phyloP scores from a whole-genome alignment of 2,797 vertebrate genomes.

The Myotis vivesi region DNA sequence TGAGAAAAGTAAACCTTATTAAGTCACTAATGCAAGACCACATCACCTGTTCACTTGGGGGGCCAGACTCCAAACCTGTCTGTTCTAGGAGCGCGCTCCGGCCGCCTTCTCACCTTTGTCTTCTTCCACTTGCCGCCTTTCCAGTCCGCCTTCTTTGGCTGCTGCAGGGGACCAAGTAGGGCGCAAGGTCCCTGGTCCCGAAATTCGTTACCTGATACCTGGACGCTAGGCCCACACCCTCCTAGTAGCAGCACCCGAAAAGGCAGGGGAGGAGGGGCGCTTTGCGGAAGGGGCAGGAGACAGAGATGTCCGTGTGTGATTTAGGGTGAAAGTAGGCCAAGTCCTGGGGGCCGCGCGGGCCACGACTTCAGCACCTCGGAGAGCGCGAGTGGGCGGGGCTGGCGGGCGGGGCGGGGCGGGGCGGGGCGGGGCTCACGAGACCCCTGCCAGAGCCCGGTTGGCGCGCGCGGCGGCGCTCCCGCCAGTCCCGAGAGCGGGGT shows the following conservation, averaged over 20 bases:
- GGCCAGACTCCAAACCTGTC: neutral
- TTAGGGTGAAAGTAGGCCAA: neutral
- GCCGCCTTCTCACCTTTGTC: neutral
- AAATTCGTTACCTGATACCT: neutral
- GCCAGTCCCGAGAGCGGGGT: neutral
- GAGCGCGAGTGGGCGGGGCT: slow-evolving; percentile 31
- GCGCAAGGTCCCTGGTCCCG: neutral
- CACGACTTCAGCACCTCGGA: slow-evolving; percentile 68
- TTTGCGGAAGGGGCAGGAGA: neutral
- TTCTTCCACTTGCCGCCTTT: neutral
- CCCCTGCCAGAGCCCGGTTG: neutral
- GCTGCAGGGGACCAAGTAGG: neutral
- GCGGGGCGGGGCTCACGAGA: slow-evolving; percentile 28
- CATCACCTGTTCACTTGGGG: neutral
- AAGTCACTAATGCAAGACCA: neutral
- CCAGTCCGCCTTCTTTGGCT: neutral
- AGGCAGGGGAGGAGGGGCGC: no score
- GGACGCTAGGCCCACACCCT: neutral
- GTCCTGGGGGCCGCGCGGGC: neutral
- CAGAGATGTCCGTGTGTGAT: no score
- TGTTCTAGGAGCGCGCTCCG: neutral
- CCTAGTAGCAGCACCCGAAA: neutral
- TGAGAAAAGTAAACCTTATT: neutral
- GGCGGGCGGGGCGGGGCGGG: neutral
- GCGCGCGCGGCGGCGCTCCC: slow-evolving; percentile 13